Base-by-base conservation (phyloP, 2,888 invertebrate species). In the Glyphotaelius pellucidus region DNA sequence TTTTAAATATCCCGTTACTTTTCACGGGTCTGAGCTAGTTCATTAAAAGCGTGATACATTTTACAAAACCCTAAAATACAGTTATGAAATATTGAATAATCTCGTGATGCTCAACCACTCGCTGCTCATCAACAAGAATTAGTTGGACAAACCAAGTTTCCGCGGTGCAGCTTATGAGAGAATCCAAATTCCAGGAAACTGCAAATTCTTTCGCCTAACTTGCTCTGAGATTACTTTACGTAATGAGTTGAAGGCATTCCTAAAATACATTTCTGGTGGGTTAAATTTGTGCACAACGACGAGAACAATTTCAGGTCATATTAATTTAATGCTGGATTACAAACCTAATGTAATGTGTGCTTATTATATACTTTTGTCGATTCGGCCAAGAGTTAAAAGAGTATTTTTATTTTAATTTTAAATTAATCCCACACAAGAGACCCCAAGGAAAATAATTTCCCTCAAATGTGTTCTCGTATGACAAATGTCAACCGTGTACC, bases 221-320 rank as follows among this genome's bases (percentile, higher is more conserved):
- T 83, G 35, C 38, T 19, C 32, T 35, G 83, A 83, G 83, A 83
- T 83, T 83, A 83, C 83, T 83, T 83, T 83, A 32, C 19, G 35
- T 35, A 83, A 83, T 83, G 25, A 30, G 31, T 30, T 19, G 32
- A 83, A 31, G 19, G 83, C 31, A 35, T 83, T 83, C 83, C 83
- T 35, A 11, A 25, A 32, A 83, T 19, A 12, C 19, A 83, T 83
- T 83, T 83, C 83, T 35, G 83, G 35, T n/a, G 83, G 3, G 7
- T 35, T 31, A 83, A 83, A 83, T 15, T 15, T 47, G 15, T 47
- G 0, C 14, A 47, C 14, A 47, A 47, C 3, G 14, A 47, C 9
- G 47, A 47, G 47, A 2, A 47, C 3, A 47, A 14, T 47, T 14
- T 47, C 47, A 47, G 0, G 15, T 12, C 15, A 3, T 81, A 30